phyloP scores from a whole-genome alignment of 1,140 invertebrate species.

The Saccostrea glomerata region DNA sequence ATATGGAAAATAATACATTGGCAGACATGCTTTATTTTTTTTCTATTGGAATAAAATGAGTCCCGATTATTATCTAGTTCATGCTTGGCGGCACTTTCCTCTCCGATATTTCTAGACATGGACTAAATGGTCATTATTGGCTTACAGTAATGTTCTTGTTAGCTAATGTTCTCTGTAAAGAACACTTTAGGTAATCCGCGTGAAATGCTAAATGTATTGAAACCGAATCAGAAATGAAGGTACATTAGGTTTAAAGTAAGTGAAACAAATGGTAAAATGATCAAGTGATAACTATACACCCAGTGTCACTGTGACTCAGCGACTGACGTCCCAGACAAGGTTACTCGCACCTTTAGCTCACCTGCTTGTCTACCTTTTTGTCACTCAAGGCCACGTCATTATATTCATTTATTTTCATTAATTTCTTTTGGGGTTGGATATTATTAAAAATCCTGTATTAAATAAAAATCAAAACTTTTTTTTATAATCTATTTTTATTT shows the following conservation, averaged over 20 bases:
- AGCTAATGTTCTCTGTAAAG: neutral
- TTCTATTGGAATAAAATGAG: neutral
- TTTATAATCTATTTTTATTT: too few species aligned
- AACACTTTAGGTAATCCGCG: slow-evolving; percentile 7
- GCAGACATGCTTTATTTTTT: neutral
- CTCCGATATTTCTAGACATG: neutral
- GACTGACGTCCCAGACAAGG: too few species aligned
- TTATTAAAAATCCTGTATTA: too few species aligned
- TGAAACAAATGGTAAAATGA: neutral
- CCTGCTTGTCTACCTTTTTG: too few species aligned
- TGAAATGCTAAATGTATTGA: neutral
- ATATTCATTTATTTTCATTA: too few species aligned
- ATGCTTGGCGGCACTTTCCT: neutral
- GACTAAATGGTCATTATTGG: neutral
- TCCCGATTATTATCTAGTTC: neutral
- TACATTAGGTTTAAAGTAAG: neutral
- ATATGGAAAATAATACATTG: neutral
- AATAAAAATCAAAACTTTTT: too few species aligned
- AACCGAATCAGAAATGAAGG: neutral
- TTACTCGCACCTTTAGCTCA: too few species aligned
- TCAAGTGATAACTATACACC: neutral
- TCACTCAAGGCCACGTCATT: too few species aligned
- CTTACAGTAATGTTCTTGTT: neutral
- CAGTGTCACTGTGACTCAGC: neutral
- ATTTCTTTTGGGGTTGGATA: too few species aligned